A percentile compares a stretch with the other conserved stretches of the same genome.
phyloP scores from a whole-genome alignment of 2,113 vertebrate genomes.

The Strix uralensis region DNA sequence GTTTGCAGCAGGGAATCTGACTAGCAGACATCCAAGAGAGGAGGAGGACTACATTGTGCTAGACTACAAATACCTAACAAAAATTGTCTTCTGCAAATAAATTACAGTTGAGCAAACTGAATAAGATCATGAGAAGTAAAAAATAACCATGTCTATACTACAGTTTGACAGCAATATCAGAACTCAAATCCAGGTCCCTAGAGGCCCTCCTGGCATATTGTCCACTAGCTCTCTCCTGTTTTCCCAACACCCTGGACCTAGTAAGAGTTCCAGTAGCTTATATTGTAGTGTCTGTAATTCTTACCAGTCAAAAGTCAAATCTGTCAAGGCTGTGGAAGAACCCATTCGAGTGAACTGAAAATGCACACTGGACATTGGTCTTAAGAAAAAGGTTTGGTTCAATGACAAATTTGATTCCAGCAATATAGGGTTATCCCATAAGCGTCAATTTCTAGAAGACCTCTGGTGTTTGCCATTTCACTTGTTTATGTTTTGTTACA shows the following conservation, averaged over 20 bases:
- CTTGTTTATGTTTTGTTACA: background rate
- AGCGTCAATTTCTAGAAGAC: background rate
- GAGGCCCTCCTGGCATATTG: background rate
- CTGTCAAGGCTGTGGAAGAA: background rate
- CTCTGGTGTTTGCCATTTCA: background rate
- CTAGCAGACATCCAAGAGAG: background rate
- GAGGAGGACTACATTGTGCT: background rate
- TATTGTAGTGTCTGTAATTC: background rate
- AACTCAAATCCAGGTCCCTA: background rate
- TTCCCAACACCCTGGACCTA: background rate
- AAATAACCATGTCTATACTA: background rate
- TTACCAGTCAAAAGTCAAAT: background rate
- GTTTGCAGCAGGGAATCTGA: background rate
- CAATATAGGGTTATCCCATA: fast-evolving
- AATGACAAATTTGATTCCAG: background rate
- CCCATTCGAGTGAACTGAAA: background rate
- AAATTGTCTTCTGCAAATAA: background rate
- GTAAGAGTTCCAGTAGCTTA: background rate
- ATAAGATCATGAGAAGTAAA: background rate
- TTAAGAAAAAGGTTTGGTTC: background rate
- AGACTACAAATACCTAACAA: background rate
- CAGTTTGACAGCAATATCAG: background rate
- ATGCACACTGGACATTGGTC: background rate
- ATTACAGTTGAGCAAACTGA: background rate
- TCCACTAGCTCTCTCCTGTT: background rate